These are phyloP conservation scores for Megaptera novaeangliae DNA, from an alignment of 2,113 vertebrate species.

Conservation along the genomic window DNA sequence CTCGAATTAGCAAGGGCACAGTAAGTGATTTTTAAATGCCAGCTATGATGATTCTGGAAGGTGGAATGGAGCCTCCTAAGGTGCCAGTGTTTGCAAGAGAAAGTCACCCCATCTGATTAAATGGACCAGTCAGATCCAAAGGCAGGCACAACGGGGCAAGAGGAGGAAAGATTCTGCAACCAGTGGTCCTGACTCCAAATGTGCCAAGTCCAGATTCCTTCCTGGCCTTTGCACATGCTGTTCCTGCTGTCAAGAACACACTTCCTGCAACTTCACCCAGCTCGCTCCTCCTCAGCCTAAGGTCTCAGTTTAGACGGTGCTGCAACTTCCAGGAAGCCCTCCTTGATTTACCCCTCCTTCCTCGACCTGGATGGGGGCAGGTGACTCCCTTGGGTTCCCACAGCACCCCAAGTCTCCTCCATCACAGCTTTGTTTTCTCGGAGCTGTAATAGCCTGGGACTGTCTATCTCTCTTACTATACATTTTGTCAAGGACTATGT, in stretches of 20 bases:
- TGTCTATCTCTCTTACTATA: background rate
- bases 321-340: background rate
- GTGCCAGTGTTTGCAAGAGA: background rate
- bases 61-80: background rate
- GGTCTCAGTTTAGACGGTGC: background rate
- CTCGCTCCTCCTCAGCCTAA: background rate
- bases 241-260: background rate
- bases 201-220: background rate
- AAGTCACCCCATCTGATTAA: background rate
- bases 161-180: background rate
- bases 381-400: background rate
- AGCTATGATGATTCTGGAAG: background rate
- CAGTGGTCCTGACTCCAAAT: background rate
- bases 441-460: background rate
- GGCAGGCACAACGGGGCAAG: background rate
- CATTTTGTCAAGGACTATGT: background rate
- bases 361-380: background rate
- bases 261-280: background rate
- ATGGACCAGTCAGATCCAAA: background rate
- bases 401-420: background rate
- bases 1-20: background rate
- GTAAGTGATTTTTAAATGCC: background rate
- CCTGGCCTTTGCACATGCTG: background rate
- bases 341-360: background rate
- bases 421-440: background rate